Evolutionary conservation across 2,888 invertebrate genomes (phyloP), one percentile per base, ranked within the genome.

Genomic region (Parthenolecanium corni): DNA sequence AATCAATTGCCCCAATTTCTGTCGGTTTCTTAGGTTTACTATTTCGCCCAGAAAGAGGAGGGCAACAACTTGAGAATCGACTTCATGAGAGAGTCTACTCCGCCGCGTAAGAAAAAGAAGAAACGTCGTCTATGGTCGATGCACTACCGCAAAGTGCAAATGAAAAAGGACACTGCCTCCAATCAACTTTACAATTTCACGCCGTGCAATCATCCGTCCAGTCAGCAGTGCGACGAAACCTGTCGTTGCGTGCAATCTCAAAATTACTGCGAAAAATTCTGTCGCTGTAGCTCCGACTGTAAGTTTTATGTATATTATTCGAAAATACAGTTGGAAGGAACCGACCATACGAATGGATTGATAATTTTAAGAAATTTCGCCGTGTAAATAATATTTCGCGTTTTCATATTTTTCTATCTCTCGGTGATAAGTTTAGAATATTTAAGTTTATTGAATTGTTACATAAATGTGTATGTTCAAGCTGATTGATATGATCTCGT

Each of bases 191-290:
- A 88, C 76, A 97, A 96, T 76, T 96, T 92, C 74, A 88, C 89
- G 1, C 97, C 97, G 4, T 98, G 97, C 76, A 91, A 94, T 73
- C 97, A 97, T 75, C 87, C 89, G 0, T 87, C 89, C 0, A 91
- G 89, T 65, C 82, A 83, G 71, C 85, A 87, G 12, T 98, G 97
- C 75, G 92, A 95, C 74, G 82, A 83, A 69, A 80, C 84, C 67
- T 96, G 96, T 72, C 89, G 89, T 0, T 96, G 97, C 71, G 85
- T 94, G 66, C 85, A 86, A 71, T 87, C 91, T 0, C 91, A 93
- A 74, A 97, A 95, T 76, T 95, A 96, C 77, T 98, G 98, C 74
- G 96, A 98, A 74, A 98, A 98, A 74, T 97, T 91, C 76, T 98
- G 98, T 72, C 89, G 92, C 71, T 98, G 98, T 76, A 90, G 89